Evolutionary conservation across 2,888 invertebrate genomes (phyloP), one percentile per base, ranked within the genome.

Genomic region (Ypsolopha sequella): DNA sequence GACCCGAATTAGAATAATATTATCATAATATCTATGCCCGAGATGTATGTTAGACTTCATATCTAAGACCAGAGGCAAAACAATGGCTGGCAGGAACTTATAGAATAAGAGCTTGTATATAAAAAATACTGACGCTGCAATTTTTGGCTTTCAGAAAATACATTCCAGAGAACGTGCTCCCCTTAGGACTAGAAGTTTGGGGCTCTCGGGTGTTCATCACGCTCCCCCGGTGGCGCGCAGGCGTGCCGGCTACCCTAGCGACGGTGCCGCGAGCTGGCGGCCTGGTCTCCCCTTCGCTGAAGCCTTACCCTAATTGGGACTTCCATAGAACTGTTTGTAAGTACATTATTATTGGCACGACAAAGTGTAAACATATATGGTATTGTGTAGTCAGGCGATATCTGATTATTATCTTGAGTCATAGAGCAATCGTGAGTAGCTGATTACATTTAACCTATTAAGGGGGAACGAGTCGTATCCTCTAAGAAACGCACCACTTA

Each of bases 261-360:
- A 91, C 91, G 1, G 69, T 94, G 1, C 88, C 92, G 0, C 88
- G 88, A 52, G 76, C 84, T 1, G 89, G 92, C 0, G 87, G 81
- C 6, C 77, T 76, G 6, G 41, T 63, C 6, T 88, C 88, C 38
- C 94, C 95, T 0, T 80, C 82, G 7, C 77, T 95, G 11, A 86
- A 74, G 36, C 95, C 95, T 0, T 95, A 94, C 72, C 95, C 95
- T 0, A 88, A 89, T 61, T 95, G 94, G 94, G 81, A 76, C 8
- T 92, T 88, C 86, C 91, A 92, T 68, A 79, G 75, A 56, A 76
- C 78, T 44, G 73, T 78, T 63, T 87, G 91, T 51, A 34, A 52
- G 43, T 52, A 41, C n/a, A n/a, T n/a, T n/a, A 24, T 24, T 24
- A 13, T 33, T 33, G 14, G 9, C 36, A 35, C 3, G 11, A 33